These are phyloP conservation scores for Haliaeetus leucogaster DNA, from an alignment of 2,113 vertebrate species.

Conservation along the genomic window DNA sequence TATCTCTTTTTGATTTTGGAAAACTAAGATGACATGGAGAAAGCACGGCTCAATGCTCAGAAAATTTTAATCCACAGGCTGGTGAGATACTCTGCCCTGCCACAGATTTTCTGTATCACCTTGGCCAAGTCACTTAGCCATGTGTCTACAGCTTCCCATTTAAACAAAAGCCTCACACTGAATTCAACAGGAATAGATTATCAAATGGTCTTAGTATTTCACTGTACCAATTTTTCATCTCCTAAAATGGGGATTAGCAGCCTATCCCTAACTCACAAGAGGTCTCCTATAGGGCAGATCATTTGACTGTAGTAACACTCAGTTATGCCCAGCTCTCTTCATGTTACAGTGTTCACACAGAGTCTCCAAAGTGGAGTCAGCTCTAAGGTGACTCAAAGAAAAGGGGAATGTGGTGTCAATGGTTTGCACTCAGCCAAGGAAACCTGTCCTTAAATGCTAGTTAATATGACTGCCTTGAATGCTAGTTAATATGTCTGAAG, in stretches of 20 bases:
- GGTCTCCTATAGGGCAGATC: not conserved
- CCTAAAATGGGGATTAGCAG: not conserved
- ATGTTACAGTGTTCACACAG: not conserved
- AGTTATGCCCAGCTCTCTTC: not conserved
- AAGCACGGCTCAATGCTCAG: accelerated
- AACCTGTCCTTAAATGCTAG: not conserved
- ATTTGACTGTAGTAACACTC: not conserved
- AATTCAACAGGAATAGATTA: not conserved
- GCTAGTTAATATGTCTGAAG: not conserved
- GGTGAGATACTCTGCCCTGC: not conserved
- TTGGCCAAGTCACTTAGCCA: not conserved
- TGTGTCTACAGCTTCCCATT: not conserved
- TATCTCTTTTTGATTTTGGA: not conserved
- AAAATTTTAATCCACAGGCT: not conserved
- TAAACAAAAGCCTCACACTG: not conserved
- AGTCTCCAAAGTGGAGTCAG: not conserved
- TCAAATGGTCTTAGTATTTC: not conserved
- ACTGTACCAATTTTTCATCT: not conserved
- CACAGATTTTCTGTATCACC: not conserved
- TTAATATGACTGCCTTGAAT: not conserved
- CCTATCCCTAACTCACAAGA: not conserved
- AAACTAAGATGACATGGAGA: not conserved
- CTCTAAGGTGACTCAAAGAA: not conserved
- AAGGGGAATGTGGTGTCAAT: not conserved
- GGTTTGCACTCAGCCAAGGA: not conserved